These are phyloP conservation scores for Rhynchomys soricoides DNA, from an alignment of 2,113 vertebrate species.

Conservation along the genomic window DNA sequence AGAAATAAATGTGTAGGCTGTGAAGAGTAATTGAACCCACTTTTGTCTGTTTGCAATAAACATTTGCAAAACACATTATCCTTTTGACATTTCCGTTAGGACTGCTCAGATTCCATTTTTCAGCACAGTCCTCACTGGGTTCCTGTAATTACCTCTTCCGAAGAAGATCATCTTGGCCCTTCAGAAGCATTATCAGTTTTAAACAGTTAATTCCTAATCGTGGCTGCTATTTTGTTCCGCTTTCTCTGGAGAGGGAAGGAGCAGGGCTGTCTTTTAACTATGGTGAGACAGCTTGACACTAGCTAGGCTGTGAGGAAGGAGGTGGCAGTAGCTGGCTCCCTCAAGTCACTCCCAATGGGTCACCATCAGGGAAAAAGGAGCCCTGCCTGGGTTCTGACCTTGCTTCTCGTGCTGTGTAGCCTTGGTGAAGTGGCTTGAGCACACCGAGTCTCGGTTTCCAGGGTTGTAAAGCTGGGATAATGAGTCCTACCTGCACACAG, in stretches of 20 bases:
- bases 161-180: slow-evolving; percentile 25
- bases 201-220: slow-evolving; percentile 49
- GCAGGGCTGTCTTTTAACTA: background rate
- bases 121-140: background rate
- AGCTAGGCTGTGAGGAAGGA: background rate
- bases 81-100: slow-evolving; percentile 64
- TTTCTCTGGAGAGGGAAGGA: background rate
- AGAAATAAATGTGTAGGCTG: slow-evolving; percentile 56
- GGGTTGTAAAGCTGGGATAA: background rate
- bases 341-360: background rate
- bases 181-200: slow-evolving; percentile 52
- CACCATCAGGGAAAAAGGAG: background rate
- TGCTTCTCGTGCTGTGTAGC: background rate
- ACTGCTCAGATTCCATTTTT: slow-evolving; percentile 55
- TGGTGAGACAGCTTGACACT: background rate
- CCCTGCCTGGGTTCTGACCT: background rate
- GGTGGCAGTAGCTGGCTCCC: background rate
- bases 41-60: slow-evolving; percentile 74
- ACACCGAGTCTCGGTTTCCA: background rate
- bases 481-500: background rate
- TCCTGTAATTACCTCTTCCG: slow-evolving; percentile 58
- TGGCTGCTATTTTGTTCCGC: slow-evolving; percentile 3
- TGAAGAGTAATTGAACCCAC: slow-evolving; percentile 69
- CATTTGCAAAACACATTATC: slow-evolving; percentile 73
- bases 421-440: background rate